Base-by-base conservation (phyloP, 2,113 vertebrate genomes). In the Platanista minor region DNA sequence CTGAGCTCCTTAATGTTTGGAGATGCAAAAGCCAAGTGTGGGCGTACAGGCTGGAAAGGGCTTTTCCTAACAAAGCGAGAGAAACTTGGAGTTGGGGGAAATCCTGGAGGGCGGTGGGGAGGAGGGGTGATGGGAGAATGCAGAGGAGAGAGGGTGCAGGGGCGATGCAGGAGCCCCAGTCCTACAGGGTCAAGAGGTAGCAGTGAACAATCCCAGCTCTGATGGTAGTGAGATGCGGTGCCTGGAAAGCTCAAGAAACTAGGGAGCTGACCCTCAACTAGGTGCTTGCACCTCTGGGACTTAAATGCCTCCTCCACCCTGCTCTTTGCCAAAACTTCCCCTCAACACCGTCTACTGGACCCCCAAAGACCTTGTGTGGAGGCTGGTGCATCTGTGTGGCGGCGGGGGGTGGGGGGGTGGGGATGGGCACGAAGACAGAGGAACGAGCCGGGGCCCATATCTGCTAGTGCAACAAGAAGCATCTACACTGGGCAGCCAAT, bases 351-450 rank as follows among this genome's bases (percentile, higher is more conserved):
- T 39, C 59, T 81, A 5, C 41, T 33, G 43, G 31, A 21, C 29
- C n/a, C 82, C 15, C 31, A 20, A 21, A 43, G 8, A 39, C 43
- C 33, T 25, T 15, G 64, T 31, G 52, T 25, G 49, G 59, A 86
- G 64, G 66, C 17, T 29, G 14, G n/a, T 46, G 31, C 6, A 4
- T 25, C n/a, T 1, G 2, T 27, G 27, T 27, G 57, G 23, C 1
- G 0, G 17, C 5, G 3, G 36, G 8, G 46, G n/a, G n/a, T n/a
- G n/a, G n/a, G n/a, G n/a, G n/a, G n/a, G n/a, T n/a, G n/a, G n/a
- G 86, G 61, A 49, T 11, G 15, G 4, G 6, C 1, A 1, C 1
- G 0, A 3, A 23, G 15, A 82, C 4, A 12, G 21, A 59, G 61
- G 52, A 6, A 74, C 2, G 14, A 36, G 43, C 66, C 31, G 11